Conservation (phyloP, 2,888 invertebrate genomes). For the Yponomeuta plumbellus region DNA sequence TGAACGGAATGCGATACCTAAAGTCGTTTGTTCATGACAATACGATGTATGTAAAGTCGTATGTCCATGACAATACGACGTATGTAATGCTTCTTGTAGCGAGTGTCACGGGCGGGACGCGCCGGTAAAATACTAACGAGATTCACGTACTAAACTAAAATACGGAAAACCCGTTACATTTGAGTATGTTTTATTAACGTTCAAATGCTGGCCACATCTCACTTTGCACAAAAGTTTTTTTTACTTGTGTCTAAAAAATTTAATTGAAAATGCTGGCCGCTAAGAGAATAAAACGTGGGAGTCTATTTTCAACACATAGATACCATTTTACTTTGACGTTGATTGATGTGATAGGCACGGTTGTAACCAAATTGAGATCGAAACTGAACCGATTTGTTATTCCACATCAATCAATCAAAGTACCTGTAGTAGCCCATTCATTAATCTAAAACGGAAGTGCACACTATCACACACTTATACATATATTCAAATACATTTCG, state of each 20-base stretch:
- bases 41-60: background rate
- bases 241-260: background rate
- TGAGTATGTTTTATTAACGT: background rate
- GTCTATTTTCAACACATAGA: background rate
- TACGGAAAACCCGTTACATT: background rate
- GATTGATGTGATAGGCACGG: background rate
- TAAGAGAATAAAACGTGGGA: background rate
- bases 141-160: background rate
- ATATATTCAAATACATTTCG: too few relatives aligned
- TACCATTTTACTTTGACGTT: background rate
- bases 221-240: background rate
- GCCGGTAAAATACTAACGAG: background rate
- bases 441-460: background rate
- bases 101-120: background rate
- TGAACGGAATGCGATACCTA: conserved; percentile 1
- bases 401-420: background rate
- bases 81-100: background rate
- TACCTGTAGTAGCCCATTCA: background rate
- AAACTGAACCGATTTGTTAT: background rate
- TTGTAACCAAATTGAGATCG: background rate
- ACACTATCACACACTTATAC: too few relatives aligned
- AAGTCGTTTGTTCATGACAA: background rate
- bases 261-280: background rate
- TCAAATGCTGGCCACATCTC: background rate
- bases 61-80: background rate